These are phyloP conservation scores for Galerucella pusilla DNA, from an alignment of 2,888 invertebrate species.

Conservation along the genomic window DNA sequence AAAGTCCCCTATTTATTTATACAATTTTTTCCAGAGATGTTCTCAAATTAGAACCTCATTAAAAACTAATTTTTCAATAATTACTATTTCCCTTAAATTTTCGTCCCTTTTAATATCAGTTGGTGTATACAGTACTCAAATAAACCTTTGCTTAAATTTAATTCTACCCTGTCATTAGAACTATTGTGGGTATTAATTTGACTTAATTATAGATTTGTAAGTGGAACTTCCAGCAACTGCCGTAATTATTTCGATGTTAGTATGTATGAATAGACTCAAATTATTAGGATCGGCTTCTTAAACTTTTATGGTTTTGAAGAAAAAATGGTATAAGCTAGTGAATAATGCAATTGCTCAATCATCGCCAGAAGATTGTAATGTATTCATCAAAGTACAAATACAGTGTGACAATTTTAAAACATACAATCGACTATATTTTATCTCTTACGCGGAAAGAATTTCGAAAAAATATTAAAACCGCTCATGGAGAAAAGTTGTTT, in stretches of 20 bases:
- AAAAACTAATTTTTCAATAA: neutral
- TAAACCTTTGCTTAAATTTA: slow-evolving; percentile 19
- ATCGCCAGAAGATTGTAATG: too few relatives aligned
- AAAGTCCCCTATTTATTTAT: neutral
- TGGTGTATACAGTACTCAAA: slow-evolving; percentile 6
- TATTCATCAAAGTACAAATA: too few relatives aligned
- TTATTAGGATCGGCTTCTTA: too few relatives aligned
- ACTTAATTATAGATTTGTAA: slow-evolving; percentile 13
- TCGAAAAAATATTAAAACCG: too few relatives aligned
- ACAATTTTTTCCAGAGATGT: neutral
- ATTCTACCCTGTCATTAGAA: slow-evolving; percentile 23
- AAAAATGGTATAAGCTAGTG: too few relatives aligned
- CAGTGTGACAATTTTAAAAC: too few relatives aligned
- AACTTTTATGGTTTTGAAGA: too few relatives aligned
- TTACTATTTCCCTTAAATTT: slow-evolving; percentile 12
- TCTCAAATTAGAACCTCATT: neutral
- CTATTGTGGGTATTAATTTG: slow-evolving; percentile 21
- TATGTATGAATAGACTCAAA: neutral
- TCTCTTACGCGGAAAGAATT: too few relatives aligned
- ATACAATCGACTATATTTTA: too few relatives aligned
- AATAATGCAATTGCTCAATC: too few relatives aligned
- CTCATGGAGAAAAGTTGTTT: too few relatives aligned
- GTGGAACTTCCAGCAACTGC: neutral
- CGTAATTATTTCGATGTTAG: neutral
- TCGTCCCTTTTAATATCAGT: slow-evolving; percentile 1